These are phyloP conservation scores for Rhodophaea formosa DNA, from an alignment of 2,888 invertebrate genomes.

Conservation along the genomic window DNA sequence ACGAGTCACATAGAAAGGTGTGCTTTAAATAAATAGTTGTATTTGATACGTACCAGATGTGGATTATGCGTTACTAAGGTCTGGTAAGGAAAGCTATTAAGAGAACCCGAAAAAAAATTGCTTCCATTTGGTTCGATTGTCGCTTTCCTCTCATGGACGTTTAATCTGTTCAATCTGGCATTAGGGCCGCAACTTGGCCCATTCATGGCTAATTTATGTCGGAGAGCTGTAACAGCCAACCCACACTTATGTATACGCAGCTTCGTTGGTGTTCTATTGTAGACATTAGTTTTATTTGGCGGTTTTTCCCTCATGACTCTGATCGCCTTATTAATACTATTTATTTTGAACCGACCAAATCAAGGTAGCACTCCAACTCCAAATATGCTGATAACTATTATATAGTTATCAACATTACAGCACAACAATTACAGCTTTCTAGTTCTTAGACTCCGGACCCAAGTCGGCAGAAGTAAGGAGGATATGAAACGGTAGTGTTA, in stretches of 20 bases:
- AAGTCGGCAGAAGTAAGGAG: too few species aligned
- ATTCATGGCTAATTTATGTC: conserved; percentile 69
- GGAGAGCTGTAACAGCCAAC: conserved; percentile 37
- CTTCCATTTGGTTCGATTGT: conserved; percentile 41
- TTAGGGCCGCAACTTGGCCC: conserved; percentile 71
- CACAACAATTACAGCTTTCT: too few species aligned
- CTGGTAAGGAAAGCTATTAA: conserved; percentile 27
- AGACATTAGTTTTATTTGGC: conserved; percentile 14
- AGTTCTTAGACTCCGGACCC: too few species aligned
- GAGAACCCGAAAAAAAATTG: conserved; percentile 31
- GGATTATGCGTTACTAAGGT: neutral
- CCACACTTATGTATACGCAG: conserved; percentile 29
- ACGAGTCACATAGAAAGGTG: conserved; percentile 4
- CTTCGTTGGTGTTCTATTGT: conserved; percentile 23
- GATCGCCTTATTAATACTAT: too few species aligned
- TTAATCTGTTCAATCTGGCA: conserved; percentile 72
- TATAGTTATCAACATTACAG: too few species aligned
- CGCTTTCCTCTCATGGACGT: conserved; percentile 51
- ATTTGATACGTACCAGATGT: neutral
- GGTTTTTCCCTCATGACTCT: too few species aligned
- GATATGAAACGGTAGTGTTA: too few species aligned
- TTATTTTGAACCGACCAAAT: too few species aligned
- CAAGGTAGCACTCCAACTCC: too few species aligned
- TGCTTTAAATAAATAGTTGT: neutral
- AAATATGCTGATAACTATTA: too few species aligned